Evolutionary conservation across 2,888 invertebrate genomes (phyloP).

Genomic region (Drosophila antonietae): DNA sequence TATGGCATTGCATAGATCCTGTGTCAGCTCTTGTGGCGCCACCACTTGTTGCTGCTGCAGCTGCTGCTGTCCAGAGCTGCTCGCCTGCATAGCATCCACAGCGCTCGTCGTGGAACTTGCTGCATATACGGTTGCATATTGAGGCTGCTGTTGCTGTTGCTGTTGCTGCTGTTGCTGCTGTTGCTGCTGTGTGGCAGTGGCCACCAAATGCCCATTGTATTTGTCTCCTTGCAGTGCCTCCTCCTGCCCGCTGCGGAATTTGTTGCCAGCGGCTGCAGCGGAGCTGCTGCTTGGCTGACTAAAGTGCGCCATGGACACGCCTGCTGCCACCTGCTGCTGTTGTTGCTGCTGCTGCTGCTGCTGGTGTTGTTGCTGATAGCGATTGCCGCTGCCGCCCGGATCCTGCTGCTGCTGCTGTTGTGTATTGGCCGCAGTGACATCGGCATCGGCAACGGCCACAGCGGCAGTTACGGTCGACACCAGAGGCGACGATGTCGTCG

Average conservation of each 20-base stretch:
- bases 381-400: conserved; percentile 67
- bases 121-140: conserved; percentile 81
- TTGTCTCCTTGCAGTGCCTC: conserved; percentile 85
- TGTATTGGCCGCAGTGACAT: conserved; percentile 75
- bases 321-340: conserved; percentile 69
- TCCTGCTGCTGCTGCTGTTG: conserved; percentile 63
- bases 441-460: conserved; percentile 87
- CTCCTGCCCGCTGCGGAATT: conserved; percentile 86
- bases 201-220: conserved; percentile 85
- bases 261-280: conserved; percentile 69
- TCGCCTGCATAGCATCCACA: conserved; percentile 64
- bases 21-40: conserved; percentile 84
- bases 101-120: conserved; percentile 56
- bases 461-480: conserved; percentile 87
- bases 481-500: conserved; percentile 83
- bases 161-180: conserved; percentile 68
- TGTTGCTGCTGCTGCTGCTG: conserved; percentile 62
- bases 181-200: conserved; percentile 65
- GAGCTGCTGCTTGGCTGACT: conserved; percentile 84
- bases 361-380: conserved; percentile 81
- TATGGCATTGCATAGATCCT: conserved; percentile 84
- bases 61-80: conserved; percentile 64
- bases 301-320: conserved; percentile 85
- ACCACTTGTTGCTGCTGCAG: conserved; percentile 75
- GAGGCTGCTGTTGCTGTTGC: conserved; percentile 65